Conservation (phyloP, 2,888 invertebrate genomes). For the Linyphia triangularis region DNA sequence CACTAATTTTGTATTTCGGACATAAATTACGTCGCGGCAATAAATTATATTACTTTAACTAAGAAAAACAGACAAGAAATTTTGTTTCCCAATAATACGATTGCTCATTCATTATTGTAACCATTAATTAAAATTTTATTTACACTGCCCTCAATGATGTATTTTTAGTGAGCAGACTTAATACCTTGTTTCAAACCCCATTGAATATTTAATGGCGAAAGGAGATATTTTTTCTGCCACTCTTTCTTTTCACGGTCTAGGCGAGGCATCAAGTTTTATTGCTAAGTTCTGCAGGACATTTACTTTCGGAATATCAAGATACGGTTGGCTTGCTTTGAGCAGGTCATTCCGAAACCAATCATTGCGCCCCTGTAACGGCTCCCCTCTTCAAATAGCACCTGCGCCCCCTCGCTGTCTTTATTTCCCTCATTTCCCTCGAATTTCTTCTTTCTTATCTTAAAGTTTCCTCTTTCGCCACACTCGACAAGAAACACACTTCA, state of each 20-base stretch:
- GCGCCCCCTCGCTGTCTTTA: conserved; percentile 49
- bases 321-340: conserved; percentile 58
- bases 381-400: conserved; percentile 71
- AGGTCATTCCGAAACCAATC: conserved; percentile 73
- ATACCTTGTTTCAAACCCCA: conserved; percentile 42
- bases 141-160: not conserved
- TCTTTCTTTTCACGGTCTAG: conserved; percentile 32
- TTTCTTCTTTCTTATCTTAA: conserved; percentile 42
- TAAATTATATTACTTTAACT: too few species aligned
- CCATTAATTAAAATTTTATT: not conserved
- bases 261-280: conserved; percentile 67
- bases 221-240: conserved; percentile 26
- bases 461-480: conserved; percentile 56
- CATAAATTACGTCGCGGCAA: too few species aligned
- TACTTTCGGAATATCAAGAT: conserved; percentile 61
- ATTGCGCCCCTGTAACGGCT: conserved; percentile 63
- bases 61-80: too few species aligned
- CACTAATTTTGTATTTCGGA: too few species aligned
- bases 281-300: conserved; percentile 62
- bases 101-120: not conserved
- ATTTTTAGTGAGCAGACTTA: not conserved
- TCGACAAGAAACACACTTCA: conserved; percentile 40
- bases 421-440: conserved; percentile 51
- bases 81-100: too few species aligned
- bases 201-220: conserved; percentile 51